phyloP scores from a whole-genome alignment of 2,113 vertebrate species.

The human (Homo sapiens) region GRCh38 chr5:77485501-77486000 shows the following conservation, averaged over 20 bases:
- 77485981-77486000: slow-evolving; percentile 76
- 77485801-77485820: slow-evolving; percentile 94
- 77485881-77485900: slow-evolving; percentile 91
- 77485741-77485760: slow-evolving; percentile 79
- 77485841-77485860: slow-evolving; percentile 89
- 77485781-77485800: slow-evolving; percentile 91
- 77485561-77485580: slow-evolving; percentile 78
- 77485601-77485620: slow-evolving; percentile 80
- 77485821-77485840: slow-evolving; percentile 95
- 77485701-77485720: slow-evolving; percentile 86
- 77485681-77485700: slow-evolving; percentile 83
- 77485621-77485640: slow-evolving; percentile 76
- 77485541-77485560: slow-evolving; percentile 78
- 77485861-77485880: slow-evolving; percentile 91
- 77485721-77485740: slow-evolving; percentile 82
- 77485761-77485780: slow-evolving; percentile 85
- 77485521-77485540: slow-evolving; percentile 79
- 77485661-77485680: slow-evolving; percentile 81
- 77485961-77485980: slow-evolving; percentile 79
- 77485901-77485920: slow-evolving; percentile 93
- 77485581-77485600: slow-evolving; percentile 78
- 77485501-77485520: slow-evolving; percentile 78
- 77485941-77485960: slow-evolving; percentile 74
- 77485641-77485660: slow-evolving; percentile 78
- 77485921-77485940: slow-evolving; percentile 88